phyloP scores from a whole-genome alignment of 2,113 vertebrate species.

The Chroicocephalus ridibundus region DNA sequence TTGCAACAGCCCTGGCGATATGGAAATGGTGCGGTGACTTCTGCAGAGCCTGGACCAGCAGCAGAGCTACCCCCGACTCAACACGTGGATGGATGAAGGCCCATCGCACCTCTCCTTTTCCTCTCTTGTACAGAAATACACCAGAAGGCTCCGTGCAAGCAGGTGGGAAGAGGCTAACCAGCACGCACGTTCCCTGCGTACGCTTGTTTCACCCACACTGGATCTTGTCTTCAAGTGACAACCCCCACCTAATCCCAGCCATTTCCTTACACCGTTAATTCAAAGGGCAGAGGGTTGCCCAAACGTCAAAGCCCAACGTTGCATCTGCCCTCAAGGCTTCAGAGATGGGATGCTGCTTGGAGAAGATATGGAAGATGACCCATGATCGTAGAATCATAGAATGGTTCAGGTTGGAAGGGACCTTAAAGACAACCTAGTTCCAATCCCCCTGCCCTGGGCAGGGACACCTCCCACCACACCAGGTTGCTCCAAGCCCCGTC shows the following conservation, averaged over 20 bases:
- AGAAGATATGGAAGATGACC: background rate
- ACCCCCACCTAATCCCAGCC: background rate
- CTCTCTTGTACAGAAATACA: background rate
- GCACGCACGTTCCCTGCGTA: fast-evolving
- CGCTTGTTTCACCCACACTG: background rate
- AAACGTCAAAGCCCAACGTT: background rate
- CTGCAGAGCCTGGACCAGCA: background rate
- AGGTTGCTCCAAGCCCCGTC: too few relatives aligned
- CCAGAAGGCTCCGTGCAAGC: fast-evolving
- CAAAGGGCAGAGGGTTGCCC: background rate
- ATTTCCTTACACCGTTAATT: fast-evolving
- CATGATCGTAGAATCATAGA: too few relatives aligned
- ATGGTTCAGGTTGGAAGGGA: too few relatives aligned
- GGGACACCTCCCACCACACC: too few relatives aligned
- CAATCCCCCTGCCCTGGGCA: too few relatives aligned
- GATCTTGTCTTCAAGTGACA: background rate
- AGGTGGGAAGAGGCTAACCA: background rate
- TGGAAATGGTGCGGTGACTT: fast-evolving
- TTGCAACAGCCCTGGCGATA: background rate
- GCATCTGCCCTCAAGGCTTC: too few relatives aligned
- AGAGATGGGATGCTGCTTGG: fast-evolving
- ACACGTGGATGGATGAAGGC: background rate
- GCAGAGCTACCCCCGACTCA: background rate
- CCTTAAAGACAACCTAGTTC: too few relatives aligned
- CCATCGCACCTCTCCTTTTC: background rate